These are phyloP conservation scores for Augochlora pura DNA, from an alignment of 1,140 invertebrate species.

Conservation along the genomic window DNA sequence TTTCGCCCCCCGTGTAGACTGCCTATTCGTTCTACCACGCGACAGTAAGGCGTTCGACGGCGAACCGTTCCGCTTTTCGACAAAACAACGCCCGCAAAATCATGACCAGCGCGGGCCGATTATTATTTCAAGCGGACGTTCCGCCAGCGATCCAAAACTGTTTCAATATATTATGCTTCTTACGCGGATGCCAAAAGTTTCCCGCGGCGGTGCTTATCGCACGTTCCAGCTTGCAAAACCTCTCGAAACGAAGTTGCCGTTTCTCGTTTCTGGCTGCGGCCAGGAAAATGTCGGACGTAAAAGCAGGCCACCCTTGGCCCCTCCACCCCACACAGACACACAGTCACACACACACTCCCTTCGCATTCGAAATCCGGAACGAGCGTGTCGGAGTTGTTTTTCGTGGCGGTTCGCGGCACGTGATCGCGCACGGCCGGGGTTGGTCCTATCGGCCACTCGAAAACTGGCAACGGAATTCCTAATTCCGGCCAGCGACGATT, in stretches of 20 bases:
- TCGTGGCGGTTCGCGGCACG: background rate
- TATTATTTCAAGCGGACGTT: conserved; percentile 1
- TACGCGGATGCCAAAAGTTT: background rate
- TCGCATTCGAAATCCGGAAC: background rate
- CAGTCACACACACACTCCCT: background rate
- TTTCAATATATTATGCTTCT: conserved; percentile 16
- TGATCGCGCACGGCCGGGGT: background rate
- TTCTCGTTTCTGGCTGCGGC: background rate
- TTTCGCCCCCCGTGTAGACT: too few relatives aligned
- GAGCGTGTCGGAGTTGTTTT: conserved; percentile 22
- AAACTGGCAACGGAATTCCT: conserved; percentile 57
- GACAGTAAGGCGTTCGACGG: too few relatives aligned
- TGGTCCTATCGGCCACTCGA: conserved; percentile 43
- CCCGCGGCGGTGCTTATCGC: background rate
- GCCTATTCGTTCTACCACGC: too few relatives aligned
- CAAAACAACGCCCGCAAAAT: background rate
- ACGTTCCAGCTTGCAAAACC: conserved; percentile 21
- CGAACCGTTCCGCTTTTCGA: background rate
- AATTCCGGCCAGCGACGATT: conserved; percentile 46
- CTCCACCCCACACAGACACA: too few relatives aligned
- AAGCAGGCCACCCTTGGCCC: background rate
- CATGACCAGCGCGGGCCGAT: background rate
- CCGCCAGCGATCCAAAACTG: background rate
- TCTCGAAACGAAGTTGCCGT: conserved; percentile 14
- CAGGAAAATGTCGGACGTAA: background rate